Base-by-base conservation (phyloP, 2,797 vertebrate genomes). In the Spea hammondii region DNA sequence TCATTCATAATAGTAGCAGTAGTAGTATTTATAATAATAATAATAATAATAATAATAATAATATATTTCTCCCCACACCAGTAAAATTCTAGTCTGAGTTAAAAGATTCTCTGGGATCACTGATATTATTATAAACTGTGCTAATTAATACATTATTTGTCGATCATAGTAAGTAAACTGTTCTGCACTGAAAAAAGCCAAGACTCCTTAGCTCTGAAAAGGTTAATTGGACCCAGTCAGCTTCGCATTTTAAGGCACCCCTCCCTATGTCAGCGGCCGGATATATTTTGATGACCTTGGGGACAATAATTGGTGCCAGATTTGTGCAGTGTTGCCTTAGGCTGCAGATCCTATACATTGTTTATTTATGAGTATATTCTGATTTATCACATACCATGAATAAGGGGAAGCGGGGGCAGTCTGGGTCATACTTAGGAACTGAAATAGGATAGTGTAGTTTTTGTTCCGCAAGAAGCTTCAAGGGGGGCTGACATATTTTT, bases 281-380 rank as follows among this genome's bases (percentile, higher is more conserved):
- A 81, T 73, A 68, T 67, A 81, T 69, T 55, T 77, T 49, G 55
- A 45, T 81, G 74, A 81, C 79, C 79, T 77, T 47, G 54, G 65
- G 79, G 74, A 76, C 79, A 66, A 48, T 72, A 81, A 81, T 81
- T 81, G 70, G 32, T 81, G 74, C 79, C 79, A 81, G 79, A 81
- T 59, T 72, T 32, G 32, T 32, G 32, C 45, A 67, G 62, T 68
- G 62, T 53, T 32, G 62, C 74, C 62, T 44, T 64, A 53, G 74
- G 79, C 64, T 53, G 60, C 45, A 72, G 47, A 67, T 5, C 11
- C 45, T 67, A 54, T 46, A 46, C 46, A 8, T 46, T 72, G 76
- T 78, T 78, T 77, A 77, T 81, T 68, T 80, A 71, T 76, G 67
- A 57, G 47, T 72, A 47, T 80, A 17, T 47, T 45, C 67, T 65